Conservation (phyloP, 2,797 vertebrate species). For the Selene dorsalis region DNA sequence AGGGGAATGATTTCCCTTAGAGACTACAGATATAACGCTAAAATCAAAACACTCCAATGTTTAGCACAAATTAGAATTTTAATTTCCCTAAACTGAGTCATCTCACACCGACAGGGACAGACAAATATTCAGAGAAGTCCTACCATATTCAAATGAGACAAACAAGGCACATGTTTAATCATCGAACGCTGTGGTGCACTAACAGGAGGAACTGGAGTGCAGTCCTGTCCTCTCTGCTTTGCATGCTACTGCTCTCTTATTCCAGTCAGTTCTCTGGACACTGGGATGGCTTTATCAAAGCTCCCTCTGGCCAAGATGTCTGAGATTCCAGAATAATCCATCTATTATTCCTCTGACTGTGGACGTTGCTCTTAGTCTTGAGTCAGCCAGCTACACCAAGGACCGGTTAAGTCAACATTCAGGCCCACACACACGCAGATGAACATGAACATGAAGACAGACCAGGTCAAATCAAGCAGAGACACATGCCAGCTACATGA, state of each 20-base stretch:
- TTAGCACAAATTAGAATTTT: constrained; percentile 59
- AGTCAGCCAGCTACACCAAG: constrained; percentile 36
- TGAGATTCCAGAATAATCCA: constrained; percentile 63
- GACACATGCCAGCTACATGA: constrained; percentile 8
- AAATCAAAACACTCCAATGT: constrained; percentile 50
- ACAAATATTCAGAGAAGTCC: constrained; percentile 46
- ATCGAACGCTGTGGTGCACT: constrained; percentile 23
- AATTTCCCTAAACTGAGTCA: constrained; percentile 52
- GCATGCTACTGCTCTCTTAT: constrained; percentile 18
- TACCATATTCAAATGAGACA: constrained; percentile 31
- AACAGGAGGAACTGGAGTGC: constrained; percentile 9
- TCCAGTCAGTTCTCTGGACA: constrained; percentile 46
- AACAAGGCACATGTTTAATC: constrained; percentile 32
- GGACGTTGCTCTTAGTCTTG: constrained; percentile 28
- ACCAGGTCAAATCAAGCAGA: constrained; percentile 13
- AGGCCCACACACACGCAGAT: background rate
- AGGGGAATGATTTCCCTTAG: background rate
- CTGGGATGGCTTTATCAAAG: constrained; percentile 48
- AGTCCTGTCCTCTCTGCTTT: constrained; percentile 2
- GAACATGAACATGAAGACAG: constrained; percentile 12
- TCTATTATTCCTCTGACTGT: constrained; percentile 52
- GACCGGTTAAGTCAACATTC: constrained; percentile 45
- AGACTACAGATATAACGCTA: constrained; percentile 30
- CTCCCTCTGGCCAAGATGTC: constrained; percentile 60
- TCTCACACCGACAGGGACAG: constrained; percentile 46